Evolutionary conservation across 2,797 vertebrate species (phyloP).

Genomic region (Nyctibius grandis): DNA sequence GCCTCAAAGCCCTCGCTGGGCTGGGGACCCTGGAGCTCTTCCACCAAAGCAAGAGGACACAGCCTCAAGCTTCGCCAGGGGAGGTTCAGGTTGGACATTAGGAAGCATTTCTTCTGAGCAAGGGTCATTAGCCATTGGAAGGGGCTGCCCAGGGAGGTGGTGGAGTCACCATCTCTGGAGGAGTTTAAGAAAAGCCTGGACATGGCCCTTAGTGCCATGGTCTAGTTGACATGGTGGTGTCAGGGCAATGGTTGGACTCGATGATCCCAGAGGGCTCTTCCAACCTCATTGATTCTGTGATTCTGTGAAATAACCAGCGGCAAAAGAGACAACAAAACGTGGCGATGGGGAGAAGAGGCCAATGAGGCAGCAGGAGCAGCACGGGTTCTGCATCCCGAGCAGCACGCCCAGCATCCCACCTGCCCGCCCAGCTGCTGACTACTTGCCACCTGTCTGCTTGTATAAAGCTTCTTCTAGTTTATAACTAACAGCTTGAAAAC

Average conservation of each 20-base stretch:
- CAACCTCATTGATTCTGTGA: too few species aligned
- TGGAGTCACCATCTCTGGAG: too few species aligned
- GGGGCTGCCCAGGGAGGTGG: too few species aligned
- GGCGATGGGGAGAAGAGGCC: neutral
- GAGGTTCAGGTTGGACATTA: too few species aligned
- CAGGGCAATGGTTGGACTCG: too few species aligned
- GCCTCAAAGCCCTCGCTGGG: neutral
- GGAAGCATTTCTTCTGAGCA: too few species aligned
- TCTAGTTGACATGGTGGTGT: too few species aligned
- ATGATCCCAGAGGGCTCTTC: too few species aligned
- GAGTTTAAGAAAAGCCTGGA: too few species aligned
- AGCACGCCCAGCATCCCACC: neutral
- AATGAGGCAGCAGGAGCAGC: neutral
- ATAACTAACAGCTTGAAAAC: neutral
- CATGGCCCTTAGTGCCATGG: too few species aligned
- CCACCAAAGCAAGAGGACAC: neutral
- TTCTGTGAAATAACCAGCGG: neutral
- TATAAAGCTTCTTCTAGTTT: neutral
- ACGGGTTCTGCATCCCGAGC: rapidly evolving
- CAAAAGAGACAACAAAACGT: rapidly evolving
- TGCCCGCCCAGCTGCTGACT: conserved; percentile 5
- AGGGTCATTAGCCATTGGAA: too few species aligned
- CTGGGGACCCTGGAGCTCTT: neutral
- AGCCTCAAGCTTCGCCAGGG: too few species aligned
- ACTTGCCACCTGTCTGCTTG: conserved; percentile 25